Conservation (phyloP, 2,113 vertebrate genomes). For the Rhea americana region DNA sequence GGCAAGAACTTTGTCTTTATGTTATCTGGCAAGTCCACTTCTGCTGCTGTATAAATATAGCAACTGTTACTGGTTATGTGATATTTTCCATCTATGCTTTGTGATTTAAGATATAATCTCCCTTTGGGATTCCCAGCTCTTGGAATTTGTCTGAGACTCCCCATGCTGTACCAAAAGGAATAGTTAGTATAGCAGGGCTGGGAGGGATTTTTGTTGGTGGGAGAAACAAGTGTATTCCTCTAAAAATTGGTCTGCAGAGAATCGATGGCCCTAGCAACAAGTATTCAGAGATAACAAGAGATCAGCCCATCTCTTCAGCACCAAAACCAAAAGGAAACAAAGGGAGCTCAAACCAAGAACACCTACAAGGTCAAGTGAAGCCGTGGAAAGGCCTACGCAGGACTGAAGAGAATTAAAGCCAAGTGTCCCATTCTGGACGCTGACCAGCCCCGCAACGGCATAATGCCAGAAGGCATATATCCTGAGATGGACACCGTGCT, state of each 20-base stretch:
- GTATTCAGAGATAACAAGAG: neutral
- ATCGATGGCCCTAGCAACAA: fast-evolving
- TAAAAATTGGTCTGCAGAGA: neutral
- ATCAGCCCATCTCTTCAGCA: no score
- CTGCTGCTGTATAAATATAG: neutral
- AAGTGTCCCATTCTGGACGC: neutral
- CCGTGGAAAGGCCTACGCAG: neutral
- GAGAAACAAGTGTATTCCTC: neutral
- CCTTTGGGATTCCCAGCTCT: neutral
- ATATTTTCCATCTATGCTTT: neutral
- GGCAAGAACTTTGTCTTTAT: neutral
- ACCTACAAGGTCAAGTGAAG: neutral
- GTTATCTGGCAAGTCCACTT: neutral
- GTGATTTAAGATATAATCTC: neutral
- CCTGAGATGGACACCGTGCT: neutral
- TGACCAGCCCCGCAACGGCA: neutral
- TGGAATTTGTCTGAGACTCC: neutral
- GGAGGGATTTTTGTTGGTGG: neutral
- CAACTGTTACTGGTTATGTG: neutral
- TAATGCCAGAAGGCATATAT: neutral
- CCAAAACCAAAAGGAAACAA: neutral
- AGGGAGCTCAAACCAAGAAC: neutral
- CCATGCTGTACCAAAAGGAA: neutral
- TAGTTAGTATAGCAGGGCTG: neutral
- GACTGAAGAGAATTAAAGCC: neutral